A percentile compares a stretch with the other conserved stretches of the same genome.
These are phyloP conservation scores for Archaeoteleia sp. DNA, from an alignment of 2,888 invertebrate species.

Conservation along the genomic window DNA sequence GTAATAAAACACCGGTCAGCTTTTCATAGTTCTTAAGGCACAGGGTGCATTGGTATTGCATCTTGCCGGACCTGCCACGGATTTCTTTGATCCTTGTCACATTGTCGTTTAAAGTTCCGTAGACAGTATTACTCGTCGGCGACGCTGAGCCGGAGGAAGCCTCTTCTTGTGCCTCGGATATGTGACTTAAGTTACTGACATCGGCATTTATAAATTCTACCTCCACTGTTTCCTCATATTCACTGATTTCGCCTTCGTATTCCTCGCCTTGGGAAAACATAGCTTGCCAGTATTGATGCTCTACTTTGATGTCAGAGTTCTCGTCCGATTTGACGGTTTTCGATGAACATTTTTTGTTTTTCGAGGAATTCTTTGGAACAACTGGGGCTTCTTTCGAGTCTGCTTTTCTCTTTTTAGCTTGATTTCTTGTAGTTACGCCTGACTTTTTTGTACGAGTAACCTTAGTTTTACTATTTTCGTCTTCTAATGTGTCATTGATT, in stretches of 20 bases:
- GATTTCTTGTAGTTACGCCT: too few relatives aligned
- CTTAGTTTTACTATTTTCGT: too few relatives aligned
- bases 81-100: constrained; percentile 70
- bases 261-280: constrained; percentile 37
- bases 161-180: too few relatives aligned
- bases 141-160: too few relatives aligned
- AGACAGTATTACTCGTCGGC: constrained; percentile 57
- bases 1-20: constrained; percentile 62
- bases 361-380: constrained; percentile 22
- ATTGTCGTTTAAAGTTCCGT: constrained; percentile 70
- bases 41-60: constrained; percentile 69
- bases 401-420: constrained; percentile 14
- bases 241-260: constrained; percentile 42
- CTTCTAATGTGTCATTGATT: too few relatives aligned
- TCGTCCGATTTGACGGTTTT: constrained; percentile 39
- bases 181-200: too few relatives aligned
- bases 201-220: too few relatives aligned
- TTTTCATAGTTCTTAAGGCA: constrained; percentile 68
- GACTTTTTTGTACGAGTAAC: too few relatives aligned
- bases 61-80: constrained; percentile 57
- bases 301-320: constrained; percentile 34
- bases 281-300: constrained; percentile 46
- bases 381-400: constrained; percentile 34
- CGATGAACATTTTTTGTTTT: constrained; percentile 21
- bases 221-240: constrained; percentile 36